phyloP scores from a whole-genome alignment of 2,888 invertebrate genomes.

The Polymixis flavicincta region DNA sequence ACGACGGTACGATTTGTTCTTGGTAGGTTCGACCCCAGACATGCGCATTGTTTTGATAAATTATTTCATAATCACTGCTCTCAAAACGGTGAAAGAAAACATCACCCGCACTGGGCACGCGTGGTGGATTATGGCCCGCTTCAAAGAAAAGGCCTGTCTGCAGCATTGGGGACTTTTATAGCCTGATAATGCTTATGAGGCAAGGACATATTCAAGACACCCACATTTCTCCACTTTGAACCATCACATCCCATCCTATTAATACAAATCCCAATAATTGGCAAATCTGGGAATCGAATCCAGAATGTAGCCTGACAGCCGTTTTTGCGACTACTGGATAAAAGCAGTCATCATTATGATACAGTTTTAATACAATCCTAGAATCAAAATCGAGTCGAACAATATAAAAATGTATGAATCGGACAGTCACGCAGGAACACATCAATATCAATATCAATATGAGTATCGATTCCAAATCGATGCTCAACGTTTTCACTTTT shows the following conservation, averaged over 20 bases:
- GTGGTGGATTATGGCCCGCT: too few relatives aligned
- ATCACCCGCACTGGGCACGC: too few relatives aligned
- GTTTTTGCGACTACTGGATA: background rate
- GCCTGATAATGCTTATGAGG: too few relatives aligned
- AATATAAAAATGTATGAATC: background rate
- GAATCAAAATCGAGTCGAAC: background rate
- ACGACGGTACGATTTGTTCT: too few relatives aligned
- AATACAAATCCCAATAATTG: background rate
- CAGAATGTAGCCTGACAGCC: background rate
- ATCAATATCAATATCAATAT: slow-evolving; percentile 16
- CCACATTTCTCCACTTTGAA: background rate
- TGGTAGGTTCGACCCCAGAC: too few relatives aligned
- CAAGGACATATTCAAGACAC: background rate
- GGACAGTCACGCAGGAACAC: background rate
- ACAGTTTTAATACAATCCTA: background rate
- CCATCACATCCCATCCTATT: background rate
- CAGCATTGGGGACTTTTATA: too few relatives aligned
- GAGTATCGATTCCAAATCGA: slow-evolving; percentile 21
- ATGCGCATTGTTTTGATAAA: too few relatives aligned
- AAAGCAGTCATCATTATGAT: background rate
- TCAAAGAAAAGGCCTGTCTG: too few relatives aligned
- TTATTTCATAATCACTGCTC: too few relatives aligned
- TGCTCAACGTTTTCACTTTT: slow-evolving; percentile 40
- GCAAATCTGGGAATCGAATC: background rate
- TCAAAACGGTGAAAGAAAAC: too few relatives aligned